Conservation (phyloP, 1,140 invertebrate species). For the Drosophila nannoptera region DNA sequence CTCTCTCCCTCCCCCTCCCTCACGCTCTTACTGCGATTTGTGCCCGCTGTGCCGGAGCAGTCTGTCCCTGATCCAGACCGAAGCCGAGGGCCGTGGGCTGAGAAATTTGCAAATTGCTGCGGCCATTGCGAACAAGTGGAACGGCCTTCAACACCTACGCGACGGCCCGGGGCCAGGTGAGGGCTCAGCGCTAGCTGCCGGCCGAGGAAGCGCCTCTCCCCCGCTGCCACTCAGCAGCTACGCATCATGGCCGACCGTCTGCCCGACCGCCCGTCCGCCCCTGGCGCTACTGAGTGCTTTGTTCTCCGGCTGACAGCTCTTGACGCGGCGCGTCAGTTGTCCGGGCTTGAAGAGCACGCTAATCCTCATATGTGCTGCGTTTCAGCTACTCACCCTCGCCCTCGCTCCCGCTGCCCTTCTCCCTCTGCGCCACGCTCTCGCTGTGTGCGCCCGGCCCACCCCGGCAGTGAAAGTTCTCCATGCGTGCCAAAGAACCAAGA, state of each 20-base stretch:
- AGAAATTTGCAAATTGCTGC: conserved; percentile 12
- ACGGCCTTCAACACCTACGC: conserved; percentile 65
- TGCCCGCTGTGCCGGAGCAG: conserved; percentile 28
- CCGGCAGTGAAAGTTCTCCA: conserved; percentile 63
- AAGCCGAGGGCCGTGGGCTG: conserved; percentile 5
- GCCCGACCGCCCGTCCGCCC: not conserved
- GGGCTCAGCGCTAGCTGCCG: conserved; percentile 2
- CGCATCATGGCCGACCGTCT: conserved; percentile 48
- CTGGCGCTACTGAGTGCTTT: conserved; percentile 54
- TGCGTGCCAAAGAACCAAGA: conserved; percentile 61
- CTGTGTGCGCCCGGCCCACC: conserved; percentile 4
- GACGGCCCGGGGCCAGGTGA: conserved; percentile 16
- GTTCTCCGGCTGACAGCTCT: conserved; percentile 65
- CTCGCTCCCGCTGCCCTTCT: conserved; percentile 12
- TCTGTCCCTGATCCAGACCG: not conserved
- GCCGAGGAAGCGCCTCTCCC: not conserved
- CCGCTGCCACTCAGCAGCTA: not conserved
- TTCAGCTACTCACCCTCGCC: not conserved
- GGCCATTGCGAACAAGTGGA: conserved; percentile 40
- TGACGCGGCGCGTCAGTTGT: conserved; percentile 29
- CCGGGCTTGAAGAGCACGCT: conserved; percentile 54
- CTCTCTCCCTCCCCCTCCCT: not conserved
- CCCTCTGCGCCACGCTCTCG: not conserved
- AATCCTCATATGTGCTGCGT: conserved; percentile 47
- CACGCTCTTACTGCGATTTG: conserved; percentile 21